Conservation (phyloP, 37 sponge, comb jelly and placozoan species). For the Crambe crambe region DNA sequence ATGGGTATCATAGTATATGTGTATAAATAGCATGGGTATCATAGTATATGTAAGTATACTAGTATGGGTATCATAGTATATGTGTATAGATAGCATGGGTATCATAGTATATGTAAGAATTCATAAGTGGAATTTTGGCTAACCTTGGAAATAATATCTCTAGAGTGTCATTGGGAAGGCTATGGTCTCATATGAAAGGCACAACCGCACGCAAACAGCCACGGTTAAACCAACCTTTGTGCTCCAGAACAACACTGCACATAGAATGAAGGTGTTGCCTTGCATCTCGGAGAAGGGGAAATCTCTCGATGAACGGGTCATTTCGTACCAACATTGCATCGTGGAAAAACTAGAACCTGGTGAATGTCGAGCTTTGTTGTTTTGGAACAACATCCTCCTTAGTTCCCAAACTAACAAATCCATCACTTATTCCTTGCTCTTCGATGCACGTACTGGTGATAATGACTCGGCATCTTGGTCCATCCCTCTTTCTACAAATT, state of each 20-base stretch:
- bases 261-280: background rate
- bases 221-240: conserved; percentile 30
- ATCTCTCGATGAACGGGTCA: background rate
- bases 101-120: too few relatives aligned
- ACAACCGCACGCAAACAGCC: background rate
- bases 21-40: too few relatives aligned
- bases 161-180: conserved; percentile 17
- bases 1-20: too few relatives aligned
- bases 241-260: conserved; percentile 23
- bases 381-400: conserved; percentile 25
- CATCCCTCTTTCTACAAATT: conserved; percentile 55
- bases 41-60: too few relatives aligned
- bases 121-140: too few relatives aligned
- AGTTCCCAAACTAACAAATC: background rate
- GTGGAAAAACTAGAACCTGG: conserved; percentile 12
- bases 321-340: background rate
- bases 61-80: too few relatives aligned
- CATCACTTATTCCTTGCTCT: conserved; percentile 5
- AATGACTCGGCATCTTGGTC: conserved; percentile 32
- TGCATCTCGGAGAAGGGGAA: background rate
- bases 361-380: conserved; percentile 13
- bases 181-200: background rate
- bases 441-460: background rate
- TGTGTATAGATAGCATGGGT: background rate
- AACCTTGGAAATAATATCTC: too few relatives aligned